Percentiles rank a stretch among this genome's conserved stretches.
Evolutionary conservation across 2,113 vertebrate species (phyloP).

Genomic region (Nicator chloris): DNA sequence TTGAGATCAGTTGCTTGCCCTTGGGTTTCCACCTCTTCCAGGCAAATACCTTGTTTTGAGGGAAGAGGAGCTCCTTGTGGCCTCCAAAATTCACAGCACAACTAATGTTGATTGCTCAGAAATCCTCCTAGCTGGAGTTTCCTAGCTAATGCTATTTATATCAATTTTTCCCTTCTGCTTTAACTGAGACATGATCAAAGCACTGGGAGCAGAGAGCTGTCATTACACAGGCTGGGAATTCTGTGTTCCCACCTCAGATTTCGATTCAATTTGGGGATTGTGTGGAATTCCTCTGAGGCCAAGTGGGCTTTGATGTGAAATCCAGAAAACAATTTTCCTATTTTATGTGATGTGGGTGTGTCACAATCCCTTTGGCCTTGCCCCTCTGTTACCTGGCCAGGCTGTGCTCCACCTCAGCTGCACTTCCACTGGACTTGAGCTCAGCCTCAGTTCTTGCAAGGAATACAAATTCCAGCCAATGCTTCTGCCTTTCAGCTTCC

Average conservation of each 20-base stretch:
- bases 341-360: not conserved
- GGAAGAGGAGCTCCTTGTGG: not conserved
- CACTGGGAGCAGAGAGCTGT: not conserved
- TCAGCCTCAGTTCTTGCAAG: not conserved
- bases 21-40: not conserved
- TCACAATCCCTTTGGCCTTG: not conserved
- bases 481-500: not conserved
- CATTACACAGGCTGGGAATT: not conserved
- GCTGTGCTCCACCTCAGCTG: not conserved
- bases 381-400: not conserved
- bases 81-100: not conserved
- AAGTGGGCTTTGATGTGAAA: slow-evolving; percentile 5
- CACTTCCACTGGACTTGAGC: not conserved
- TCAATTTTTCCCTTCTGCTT: not conserved
- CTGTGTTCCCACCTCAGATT: not conserved
- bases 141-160: not conserved
- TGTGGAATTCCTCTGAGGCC: slow-evolving; percentile 13
- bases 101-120: not conserved
- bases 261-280: not conserved
- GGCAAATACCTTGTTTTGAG: not conserved
- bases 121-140: not conserved
- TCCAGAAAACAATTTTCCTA: not conserved
- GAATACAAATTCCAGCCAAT: not conserved
- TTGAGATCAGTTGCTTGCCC: not conserved
- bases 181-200: not conserved